Evolutionary conservation across 2,888 invertebrate species (phyloP), one percentile per base, ranked within the genome.

Genomic region (Acronicta alni): DNA sequence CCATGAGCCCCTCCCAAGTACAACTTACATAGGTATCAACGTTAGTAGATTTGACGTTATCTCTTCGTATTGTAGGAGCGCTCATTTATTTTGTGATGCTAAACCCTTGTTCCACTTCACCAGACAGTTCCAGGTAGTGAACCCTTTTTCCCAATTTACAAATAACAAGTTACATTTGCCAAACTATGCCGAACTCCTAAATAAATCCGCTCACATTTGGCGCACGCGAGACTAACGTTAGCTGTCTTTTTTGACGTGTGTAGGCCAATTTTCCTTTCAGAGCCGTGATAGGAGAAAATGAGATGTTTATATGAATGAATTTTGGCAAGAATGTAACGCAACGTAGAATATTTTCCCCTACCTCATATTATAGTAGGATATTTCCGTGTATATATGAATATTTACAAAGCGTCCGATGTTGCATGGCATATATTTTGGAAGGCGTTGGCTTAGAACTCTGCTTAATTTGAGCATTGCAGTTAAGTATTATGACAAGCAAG

Each of bases 131-230:
- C 81, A 83, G 82, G 80, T 82, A 84, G 66, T 49, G 64, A 75
- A 75, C 77, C 79, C 67, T 85, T 86, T 80, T 80, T 72, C 65
- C 75, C 81, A 78, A 81, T 84, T 82, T 76, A 64, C 57, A 77
- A 80, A 81, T 81, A 84, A 82, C 77, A 82, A 79, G 72, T 75
- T 75, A 71, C 76, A 74, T 72, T 77, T 77, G 58, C 74, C 68
- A 72, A 77, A 75, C 72, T 78, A 70, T 72, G 54, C 61, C 53
- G 66, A 55, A 74, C 68, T 64, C 65, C 58, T 68, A 69, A 53
- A 67, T 78, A 79, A 78, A 82, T 79, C 76, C 67, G 54, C 75
- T 72, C 68, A 42, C 20, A 73, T 77, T 79, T 77, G 59, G 56
- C 52, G 57, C 72, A 72, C 73, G 70, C 62, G 57, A 62, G 49